Evolutionary conservation across 2,888 invertebrate genomes (phyloP), one percentile per base, ranked within the genome.

Genomic region (Oxystoma pomonae): DNA sequence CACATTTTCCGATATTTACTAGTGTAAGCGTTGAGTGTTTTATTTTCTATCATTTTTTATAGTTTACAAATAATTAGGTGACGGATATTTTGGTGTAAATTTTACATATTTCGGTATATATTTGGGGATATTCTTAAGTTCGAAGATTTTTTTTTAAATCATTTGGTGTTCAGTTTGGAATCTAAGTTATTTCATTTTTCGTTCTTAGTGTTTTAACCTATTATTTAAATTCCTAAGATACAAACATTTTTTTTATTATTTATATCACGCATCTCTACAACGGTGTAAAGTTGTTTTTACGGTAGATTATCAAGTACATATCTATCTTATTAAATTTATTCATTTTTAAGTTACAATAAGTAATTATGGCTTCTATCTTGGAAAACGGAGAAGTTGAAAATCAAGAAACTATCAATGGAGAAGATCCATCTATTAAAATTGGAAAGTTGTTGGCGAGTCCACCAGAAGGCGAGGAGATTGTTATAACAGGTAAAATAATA

Each of bases 401-500:
- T n/a, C 3, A 7, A 3, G 35, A 35, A 12, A 35, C 3, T 35
- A 7, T 3, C 12, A 35, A 35, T 35, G 35, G 3, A 12, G 58
- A 59, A 12, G 62, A 62, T 55, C 0, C 18, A 2, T 59, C 58
- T 16, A 55, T 52, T 2, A 64, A 59, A 52, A 61, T 65, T 50
- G 67, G 67, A 35, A 65, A 56, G 59, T 35, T 83, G 69, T 80
- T 86, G 64, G 85, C 87, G 0, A 82, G 83, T 69, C 84, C 86
- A 1, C 77, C 81, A 0, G 82, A 84, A 9, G 87, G 86, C 1
- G 87, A 87, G 62, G 88, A 89, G 73, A 81, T 89, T 53, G 86
- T 87, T 65, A 85, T 90, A 72, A 81, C 86, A 20, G 90, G 90
- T 73, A 35, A n/a, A n/a, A n/a, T n/a, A n/a, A n/a, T n/a, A n/a